Evolutionary conservation across 2,888 invertebrate species (phyloP).

Genomic region (Thereva unica): DNA sequence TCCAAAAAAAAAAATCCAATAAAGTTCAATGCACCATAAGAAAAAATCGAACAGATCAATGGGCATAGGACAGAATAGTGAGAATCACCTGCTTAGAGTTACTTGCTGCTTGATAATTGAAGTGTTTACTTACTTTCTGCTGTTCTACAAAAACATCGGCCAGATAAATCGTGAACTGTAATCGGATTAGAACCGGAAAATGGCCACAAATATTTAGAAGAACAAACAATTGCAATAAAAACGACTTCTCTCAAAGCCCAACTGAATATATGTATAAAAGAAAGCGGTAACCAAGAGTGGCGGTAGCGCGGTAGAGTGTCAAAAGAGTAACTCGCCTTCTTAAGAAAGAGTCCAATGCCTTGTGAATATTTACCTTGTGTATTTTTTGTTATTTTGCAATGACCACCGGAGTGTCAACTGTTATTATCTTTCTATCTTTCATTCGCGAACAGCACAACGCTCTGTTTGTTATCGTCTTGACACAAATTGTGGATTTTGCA

Average conservation of each 20-base stretch:
- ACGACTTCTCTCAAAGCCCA: background rate
- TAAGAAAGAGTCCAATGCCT: too few relatives aligned
- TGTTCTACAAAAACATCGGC: constrained; percentile 49
- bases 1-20: constrained; percentile 10
- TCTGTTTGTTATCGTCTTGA: too few relatives aligned
- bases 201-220: background rate
- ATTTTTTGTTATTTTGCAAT: too few relatives aligned
- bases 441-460: too few relatives aligned
- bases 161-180: constrained; percentile 43
- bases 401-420: too few relatives aligned
- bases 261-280: background rate
- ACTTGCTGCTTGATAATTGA: constrained; percentile 49
- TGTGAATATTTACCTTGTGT: too few relatives aligned
- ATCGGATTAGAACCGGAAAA: constrained; percentile 42
- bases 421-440: too few relatives aligned
- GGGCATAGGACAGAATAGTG: constrained; percentile 36
- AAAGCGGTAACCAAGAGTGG: too few relatives aligned
- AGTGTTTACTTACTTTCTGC: constrained; percentile 49
- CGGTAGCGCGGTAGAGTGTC: too few relatives aligned
- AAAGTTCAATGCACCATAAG: constrained; percentile 37
- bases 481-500: too few relatives aligned
- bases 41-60: constrained; percentile 36
- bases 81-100: constrained; percentile 47
- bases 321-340: too few relatives aligned
- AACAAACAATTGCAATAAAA: background rate